Evolutionary conservation across 2,113 vertebrate genomes (phyloP).

Genomic region (Gopherus evgoodei): DNA sequence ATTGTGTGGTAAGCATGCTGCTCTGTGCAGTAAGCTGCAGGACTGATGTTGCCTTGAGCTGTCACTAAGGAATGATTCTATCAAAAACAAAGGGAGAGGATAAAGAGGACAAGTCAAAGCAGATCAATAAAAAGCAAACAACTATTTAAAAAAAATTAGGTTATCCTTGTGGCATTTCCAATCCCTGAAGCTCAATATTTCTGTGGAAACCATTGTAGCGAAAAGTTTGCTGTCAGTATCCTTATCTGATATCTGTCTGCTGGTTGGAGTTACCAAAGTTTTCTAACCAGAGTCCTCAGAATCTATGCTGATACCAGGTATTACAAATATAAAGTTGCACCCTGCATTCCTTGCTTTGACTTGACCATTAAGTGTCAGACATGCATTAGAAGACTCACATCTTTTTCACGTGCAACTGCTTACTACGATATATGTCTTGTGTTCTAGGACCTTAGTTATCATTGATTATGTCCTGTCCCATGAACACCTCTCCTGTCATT

Average conservation of each 20-base stretch:
- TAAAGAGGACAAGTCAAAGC: neutral
- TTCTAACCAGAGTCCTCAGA: slow-evolving; percentile 21
- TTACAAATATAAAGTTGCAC: slow-evolving; percentile 19
- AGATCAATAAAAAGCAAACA: slow-evolving; percentile 31
- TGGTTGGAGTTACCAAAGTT: slow-evolving; percentile 29
- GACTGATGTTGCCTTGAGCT: neutral
- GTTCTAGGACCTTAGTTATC: neutral
- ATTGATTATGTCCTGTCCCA: slow-evolving; percentile 4
- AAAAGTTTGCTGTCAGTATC: slow-evolving; percentile 46
- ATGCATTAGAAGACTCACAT: slow-evolving; percentile 28
- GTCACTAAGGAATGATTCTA: neutral
- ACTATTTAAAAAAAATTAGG: slow-evolving; percentile 32
- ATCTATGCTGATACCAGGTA: neutral
- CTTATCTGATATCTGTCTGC: slow-evolving; percentile 15
- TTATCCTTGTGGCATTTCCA: slow-evolving; percentile 45
- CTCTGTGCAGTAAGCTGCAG: fast-evolving
- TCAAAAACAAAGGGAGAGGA: neutral
- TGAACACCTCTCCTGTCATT: slow-evolving; percentile 7
- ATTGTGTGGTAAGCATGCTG: neutral
- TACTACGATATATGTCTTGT: slow-evolving; percentile 14
- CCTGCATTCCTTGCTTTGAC: neutral
- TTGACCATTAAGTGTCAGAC: slow-evolving; percentile 33
- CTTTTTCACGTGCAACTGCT: slow-evolving; percentile 40
- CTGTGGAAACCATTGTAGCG: slow-evolving; percentile 64
- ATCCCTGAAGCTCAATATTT: slow-evolving; percentile 60